These are phyloP conservation scores for Ophion costatus DNA, from an alignment of 2,888 invertebrate genomes.

Conservation along the genomic window DNA sequence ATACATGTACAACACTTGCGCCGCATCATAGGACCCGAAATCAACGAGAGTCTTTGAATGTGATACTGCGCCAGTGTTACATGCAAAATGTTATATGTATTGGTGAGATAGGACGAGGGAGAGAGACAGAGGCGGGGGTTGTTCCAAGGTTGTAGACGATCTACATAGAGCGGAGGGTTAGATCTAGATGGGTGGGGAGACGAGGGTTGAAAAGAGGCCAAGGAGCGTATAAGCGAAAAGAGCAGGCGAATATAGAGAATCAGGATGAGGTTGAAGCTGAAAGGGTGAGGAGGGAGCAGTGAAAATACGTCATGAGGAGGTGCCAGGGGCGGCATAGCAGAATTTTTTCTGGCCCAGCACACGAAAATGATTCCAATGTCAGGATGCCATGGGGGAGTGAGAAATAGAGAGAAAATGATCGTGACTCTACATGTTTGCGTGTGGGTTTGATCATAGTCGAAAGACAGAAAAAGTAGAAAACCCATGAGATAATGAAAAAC, in stretches of 20 bases:
- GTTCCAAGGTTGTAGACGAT: constrained; percentile 49
- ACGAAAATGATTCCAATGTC: constrained; percentile 46
- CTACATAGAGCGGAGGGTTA: constrained; percentile 53
- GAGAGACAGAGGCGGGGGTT: constrained; percentile 49
- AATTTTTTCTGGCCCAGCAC: constrained; percentile 50
- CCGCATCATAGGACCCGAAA: constrained; percentile 32
- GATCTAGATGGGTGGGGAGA: constrained; percentile 30
- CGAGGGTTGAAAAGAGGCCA: constrained; percentile 51
- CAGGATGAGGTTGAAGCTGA: constrained; percentile 59
- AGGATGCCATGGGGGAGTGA: constrained; percentile 62
- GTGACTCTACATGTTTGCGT: constrained; percentile 12
- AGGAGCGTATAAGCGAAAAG: constrained; percentile 53
- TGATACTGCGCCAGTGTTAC: constrained; percentile 34
- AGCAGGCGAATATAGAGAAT: constrained; percentile 53
- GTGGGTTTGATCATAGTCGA: constrained; percentile 24
- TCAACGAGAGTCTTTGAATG: constrained; percentile 34
- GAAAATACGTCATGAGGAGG: constrained; percentile 40
- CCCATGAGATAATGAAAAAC: constrained; percentile 29
- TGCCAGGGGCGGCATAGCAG: constrained; percentile 39
- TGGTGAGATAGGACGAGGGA: background rate
- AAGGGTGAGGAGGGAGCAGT: constrained; percentile 27
- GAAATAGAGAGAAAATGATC: constrained; percentile 50
- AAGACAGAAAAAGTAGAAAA: constrained; percentile 54
- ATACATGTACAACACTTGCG: constrained; percentile 18
- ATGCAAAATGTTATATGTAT: constrained; percentile 30